These are phyloP conservation scores for Hippocampus mohnikei DNA, from an alignment of 2,113 vertebrate genomes.

Conservation along the genomic window DNA sequence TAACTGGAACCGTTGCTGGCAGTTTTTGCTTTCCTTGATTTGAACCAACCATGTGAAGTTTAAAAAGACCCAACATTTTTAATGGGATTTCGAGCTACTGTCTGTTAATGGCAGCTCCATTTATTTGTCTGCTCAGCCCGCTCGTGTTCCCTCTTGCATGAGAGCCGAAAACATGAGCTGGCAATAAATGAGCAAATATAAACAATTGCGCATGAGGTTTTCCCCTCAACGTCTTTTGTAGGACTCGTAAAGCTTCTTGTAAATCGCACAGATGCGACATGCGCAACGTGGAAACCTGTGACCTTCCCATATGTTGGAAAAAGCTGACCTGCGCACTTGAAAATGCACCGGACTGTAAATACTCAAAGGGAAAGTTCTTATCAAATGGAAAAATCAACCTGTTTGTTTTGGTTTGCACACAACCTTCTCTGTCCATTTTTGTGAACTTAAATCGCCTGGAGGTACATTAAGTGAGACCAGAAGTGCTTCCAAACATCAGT, in stretches of 20 bases:
- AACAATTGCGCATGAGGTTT: background rate
- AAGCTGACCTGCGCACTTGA: conserved; percentile 41
- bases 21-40: too few species aligned
- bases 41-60: background rate
- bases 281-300: conserved; percentile 22
- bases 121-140: background rate
- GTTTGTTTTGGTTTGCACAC: conserved; percentile 60
- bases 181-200: too few species aligned
- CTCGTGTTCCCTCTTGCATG: background rate
- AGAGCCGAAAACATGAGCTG: too few species aligned
- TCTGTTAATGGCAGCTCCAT: background rate
- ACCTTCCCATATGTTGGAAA: conserved; percentile 59
- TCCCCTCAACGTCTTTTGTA: background rate
- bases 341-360: conserved; percentile 58
- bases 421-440: conserved; percentile 13
- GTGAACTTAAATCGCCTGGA: background rate
- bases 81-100: background rate
- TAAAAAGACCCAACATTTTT: background rate
- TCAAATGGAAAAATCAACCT: conserved; percentile 67
- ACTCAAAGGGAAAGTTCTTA: conserved; percentile 51
- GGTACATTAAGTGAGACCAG: background rate
- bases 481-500: background rate
- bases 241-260: background rate
- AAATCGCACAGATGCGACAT: background rate
- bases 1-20: too few species aligned